Conservation (phyloP, 2,888 invertebrate species). For the Drosophila testacea region DNA sequence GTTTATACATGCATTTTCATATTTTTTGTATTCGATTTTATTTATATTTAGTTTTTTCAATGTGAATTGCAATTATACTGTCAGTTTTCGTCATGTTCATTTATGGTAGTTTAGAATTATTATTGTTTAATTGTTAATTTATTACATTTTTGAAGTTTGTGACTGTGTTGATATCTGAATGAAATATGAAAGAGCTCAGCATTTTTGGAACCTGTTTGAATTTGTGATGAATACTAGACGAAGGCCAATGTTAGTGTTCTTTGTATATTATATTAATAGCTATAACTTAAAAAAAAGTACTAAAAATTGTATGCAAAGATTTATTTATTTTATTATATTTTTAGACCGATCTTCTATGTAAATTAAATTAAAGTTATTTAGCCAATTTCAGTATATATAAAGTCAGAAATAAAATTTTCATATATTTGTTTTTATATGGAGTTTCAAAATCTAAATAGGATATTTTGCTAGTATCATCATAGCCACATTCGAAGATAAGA, state of each 20-base stretch:
- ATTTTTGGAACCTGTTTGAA: neutral
- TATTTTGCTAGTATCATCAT: too few species aligned
- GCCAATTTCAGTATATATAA: too few species aligned
- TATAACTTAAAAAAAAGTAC: too few species aligned
- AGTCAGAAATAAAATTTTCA: too few species aligned
- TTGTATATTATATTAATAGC: too few species aligned
- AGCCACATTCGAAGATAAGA: too few species aligned
- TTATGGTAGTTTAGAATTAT: slow-evolving; percentile 61
- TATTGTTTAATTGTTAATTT: slow-evolving; percentile 77
- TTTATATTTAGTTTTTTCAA: slow-evolving; percentile 8
- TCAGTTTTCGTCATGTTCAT: slow-evolving; percentile 59
- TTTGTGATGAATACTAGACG: neutral
- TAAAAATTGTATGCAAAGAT: too few species aligned
- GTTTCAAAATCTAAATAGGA: too few species aligned
- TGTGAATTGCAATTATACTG: slow-evolving; percentile 67
- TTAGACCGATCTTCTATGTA: neutral
- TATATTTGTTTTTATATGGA: too few species aligned
- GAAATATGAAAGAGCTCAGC: neutral
- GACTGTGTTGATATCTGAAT: slow-evolving; percentile 31
- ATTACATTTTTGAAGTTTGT: slow-evolving; percentile 55
- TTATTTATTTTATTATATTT: too few species aligned
- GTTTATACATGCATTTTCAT: slow-evolving; percentile 23
- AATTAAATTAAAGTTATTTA: too few species aligned
- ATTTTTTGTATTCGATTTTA: slow-evolving; percentile 4
- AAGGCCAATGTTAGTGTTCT: slow-evolving; percentile 48